Evolutionary conservation across 2,113 vertebrate genomes (phyloP).

Genomic region (Gasterosteus nipponicus): DNA sequence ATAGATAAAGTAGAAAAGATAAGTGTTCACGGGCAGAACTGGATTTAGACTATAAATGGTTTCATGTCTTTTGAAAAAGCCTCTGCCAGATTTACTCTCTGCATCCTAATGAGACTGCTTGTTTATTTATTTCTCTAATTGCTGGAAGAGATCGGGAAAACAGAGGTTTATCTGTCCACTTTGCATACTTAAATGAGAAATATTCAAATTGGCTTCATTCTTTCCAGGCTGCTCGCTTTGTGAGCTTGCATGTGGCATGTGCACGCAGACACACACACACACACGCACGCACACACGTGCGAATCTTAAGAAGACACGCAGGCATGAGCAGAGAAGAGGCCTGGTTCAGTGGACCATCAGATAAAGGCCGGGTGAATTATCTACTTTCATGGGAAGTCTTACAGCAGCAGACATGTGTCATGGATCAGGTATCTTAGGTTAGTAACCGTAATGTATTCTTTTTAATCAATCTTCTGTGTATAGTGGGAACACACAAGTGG

Average conservation of each 20-base stretch:
- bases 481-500: background rate
- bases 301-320: constrained; percentile 21
- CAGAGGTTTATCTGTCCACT: constrained; percentile 57
- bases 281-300: background rate
- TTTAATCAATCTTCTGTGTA: background rate
- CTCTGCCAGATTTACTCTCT: constrained; percentile 48
- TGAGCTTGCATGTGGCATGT: constrained; percentile 13
- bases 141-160: constrained; percentile 52
- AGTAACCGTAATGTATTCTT: too few species aligned
- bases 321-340: constrained; percentile 20
- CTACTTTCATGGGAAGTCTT: constrained; percentile 20
- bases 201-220: constrained; percentile 61
- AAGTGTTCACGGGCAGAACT: too few species aligned
- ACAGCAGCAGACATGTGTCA: constrained; percentile 34
- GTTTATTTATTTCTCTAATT: constrained; percentile 72
- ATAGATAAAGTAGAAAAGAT: too few species aligned
- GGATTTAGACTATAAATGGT: constrained; percentile 60
- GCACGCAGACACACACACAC: background rate
- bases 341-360: constrained; percentile 61
- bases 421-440: constrained; percentile 11
- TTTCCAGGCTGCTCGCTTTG: constrained; percentile 36
- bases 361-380: constrained; percentile 36
- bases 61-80: constrained; percentile 35
- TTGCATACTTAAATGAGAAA: constrained; percentile 71
- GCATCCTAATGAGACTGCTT: constrained; percentile 57